Base-by-base conservation (phyloP, 2,113 vertebrate genomes). In the Myrmophylax atrothorax region DNA sequence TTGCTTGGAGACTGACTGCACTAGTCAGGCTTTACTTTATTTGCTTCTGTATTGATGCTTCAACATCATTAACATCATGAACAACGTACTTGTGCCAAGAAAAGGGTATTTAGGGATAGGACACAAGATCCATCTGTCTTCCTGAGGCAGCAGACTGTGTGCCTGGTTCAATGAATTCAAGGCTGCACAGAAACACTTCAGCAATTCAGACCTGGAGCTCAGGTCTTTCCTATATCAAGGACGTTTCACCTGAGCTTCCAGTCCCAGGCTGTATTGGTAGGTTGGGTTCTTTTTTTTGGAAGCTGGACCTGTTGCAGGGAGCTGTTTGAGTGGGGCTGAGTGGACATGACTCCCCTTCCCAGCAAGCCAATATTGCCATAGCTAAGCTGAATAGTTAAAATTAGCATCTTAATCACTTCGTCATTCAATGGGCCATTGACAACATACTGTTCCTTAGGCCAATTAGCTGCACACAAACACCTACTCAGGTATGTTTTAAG, bases 381-480 rank as follows among this genome's bases (percentile, higher is more conserved):
- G 40, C 60, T 20, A 60, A 86, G 23, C 6, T 8, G 23, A 94
- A 6, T 25, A 14, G 60, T 86, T 81, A 78, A 84, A 90, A 89
- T 78, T 28, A 76, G 52, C 76, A 42, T 80, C 80, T 84, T 62
- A 56, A 37, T 52, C 64, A 35, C 50, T 77, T 46, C 75, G 70
- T 81, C 59, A 33, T 53, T 87, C 62, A 84, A 38, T 16, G n/a
- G 31, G 68, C 60, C 5, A 1, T 11, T 88, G 83, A 90, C 70
- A 17, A 22, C 50, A 6, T 2, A 1, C 28, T 78, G 52, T 6
- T 94, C 70, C 47, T 79, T 74, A 59, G 70, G 55, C 69, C 89
- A 94, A 69, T 89, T 87, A 92, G 70, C 82, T 74, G 73, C 85
- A 70, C 59, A 63, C 78, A 70, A 89, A 91, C 72, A 83, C 75